A percentile compares a stretch with the other conserved stretches of the same genome.
phyloP scores from a whole-genome alignment of 2,113 vertebrate genomes.

The Pimephales promelas region DNA sequence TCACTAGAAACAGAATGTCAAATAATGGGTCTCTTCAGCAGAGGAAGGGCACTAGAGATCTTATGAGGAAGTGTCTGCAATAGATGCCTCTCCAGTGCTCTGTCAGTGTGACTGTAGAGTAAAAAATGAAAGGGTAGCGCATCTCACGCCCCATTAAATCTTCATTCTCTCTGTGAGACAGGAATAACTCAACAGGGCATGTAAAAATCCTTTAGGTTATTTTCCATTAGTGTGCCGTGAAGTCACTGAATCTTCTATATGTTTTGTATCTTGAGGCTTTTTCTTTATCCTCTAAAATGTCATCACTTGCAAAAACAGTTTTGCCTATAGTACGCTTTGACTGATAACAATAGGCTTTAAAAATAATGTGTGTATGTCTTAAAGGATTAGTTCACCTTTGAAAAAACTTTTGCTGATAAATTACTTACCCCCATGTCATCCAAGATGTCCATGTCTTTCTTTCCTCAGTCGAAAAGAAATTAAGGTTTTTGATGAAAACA shows the following conservation, averaged over 20 bases:
- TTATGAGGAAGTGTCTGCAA: conserved; percentile 25
- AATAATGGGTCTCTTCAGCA: conserved; percentile 10
- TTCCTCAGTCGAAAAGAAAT: too few species aligned
- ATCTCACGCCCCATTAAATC: conserved; percentile 36
- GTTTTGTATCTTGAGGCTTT: background rate
- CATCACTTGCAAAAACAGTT: background rate
- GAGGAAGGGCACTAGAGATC: conserved; percentile 28
- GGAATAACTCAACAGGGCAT: conserved; percentile 30
- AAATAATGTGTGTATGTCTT: background rate
- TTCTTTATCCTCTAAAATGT: background rate
- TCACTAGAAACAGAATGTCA: conserved; percentile 39
- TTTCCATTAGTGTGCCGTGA: conserved; percentile 22
- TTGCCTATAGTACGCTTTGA: background rate
- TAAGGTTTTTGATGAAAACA: too few species aligned
- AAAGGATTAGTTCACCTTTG: too few species aligned
- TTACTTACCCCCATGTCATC: too few species aligned
- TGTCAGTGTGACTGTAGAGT: conserved; percentile 25
- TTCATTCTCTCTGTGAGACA: conserved; percentile 30
- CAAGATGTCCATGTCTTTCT: too few species aligned
- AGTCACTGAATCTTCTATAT: background rate
- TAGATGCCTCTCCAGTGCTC: conserved; percentile 27
- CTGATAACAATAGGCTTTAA: background rate
- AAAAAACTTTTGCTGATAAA: too few species aligned
- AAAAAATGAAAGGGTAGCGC: conserved; percentile 32
- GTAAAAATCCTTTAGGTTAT: conserved; percentile 26